Conservation (phyloP, 2,113 vertebrate species). For the Aviceda subcristata region DNA sequence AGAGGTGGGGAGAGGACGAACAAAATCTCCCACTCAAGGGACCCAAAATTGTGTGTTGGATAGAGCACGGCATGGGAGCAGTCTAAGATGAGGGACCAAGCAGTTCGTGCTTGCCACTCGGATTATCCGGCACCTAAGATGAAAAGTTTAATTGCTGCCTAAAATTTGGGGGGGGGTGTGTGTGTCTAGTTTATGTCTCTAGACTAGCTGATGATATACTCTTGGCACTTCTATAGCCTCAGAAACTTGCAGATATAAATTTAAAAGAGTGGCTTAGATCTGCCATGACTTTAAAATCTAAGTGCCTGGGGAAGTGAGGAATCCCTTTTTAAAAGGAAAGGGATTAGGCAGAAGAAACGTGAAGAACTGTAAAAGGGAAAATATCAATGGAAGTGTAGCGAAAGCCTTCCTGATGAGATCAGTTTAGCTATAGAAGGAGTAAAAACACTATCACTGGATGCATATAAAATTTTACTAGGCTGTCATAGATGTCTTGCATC, state of each 20-base stretch:
- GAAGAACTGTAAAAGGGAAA: conserved; percentile 6
- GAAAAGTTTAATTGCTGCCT: neutral
- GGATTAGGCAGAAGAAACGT: neutral
- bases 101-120: neutral
- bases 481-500: neutral
- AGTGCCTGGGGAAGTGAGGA: neutral
- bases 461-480: conserved; percentile 22
- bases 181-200: conserved; percentile 1
- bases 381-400: neutral
- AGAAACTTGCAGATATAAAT: conserved; percentile 1
- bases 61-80: neutral
- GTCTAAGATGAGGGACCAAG: neutral
- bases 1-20: neutral
- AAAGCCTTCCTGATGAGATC: neutral
- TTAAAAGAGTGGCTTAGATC: neutral
- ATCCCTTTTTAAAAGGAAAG: conserved; percentile 15
- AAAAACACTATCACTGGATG: neutral
- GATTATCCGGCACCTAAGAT: neutral
- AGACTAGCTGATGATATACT: neutral
- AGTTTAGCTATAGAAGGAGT: neutral
- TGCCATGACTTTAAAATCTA: neutral
- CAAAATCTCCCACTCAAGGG: neutral
- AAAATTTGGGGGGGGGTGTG: neutral
- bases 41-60: neutral
- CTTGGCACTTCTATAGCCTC: neutral